These are phyloP conservation scores for Caranx melampygus DNA, from an alignment of 2,113 vertebrate species.

Conservation along the genomic window DNA sequence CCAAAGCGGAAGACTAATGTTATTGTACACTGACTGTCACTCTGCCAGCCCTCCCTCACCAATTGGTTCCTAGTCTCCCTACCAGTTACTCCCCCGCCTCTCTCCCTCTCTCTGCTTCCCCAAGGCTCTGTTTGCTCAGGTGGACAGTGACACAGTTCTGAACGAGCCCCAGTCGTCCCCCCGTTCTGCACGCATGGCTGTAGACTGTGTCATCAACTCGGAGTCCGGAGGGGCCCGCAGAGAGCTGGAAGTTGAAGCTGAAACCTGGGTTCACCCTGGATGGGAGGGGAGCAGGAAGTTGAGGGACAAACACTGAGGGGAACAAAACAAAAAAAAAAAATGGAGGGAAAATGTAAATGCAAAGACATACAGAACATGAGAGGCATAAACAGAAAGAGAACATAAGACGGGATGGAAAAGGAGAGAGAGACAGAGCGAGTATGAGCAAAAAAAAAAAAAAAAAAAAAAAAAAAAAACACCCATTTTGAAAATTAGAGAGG, in stretches of 20 bases:
- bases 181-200: conserved; percentile 86
- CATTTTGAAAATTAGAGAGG: conserved; percentile 78
- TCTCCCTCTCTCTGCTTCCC: conserved; percentile 71
- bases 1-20: conserved; percentile 96
- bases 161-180: conserved; percentile 89
- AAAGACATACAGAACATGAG: conserved; percentile 28
- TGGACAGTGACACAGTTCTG: conserved; percentile 97
- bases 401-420: conserved; percentile 43
- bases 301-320: conserved; percentile 65
- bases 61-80: conserved; percentile 87
- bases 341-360: conserved; percentile 56
- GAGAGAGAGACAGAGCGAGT: conserved; percentile 48
- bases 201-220: conserved; percentile 92
- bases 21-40: conserved; percentile 93
- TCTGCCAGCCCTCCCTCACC: conserved; percentile 91
- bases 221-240: conserved; percentile 85
- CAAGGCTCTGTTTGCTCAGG: conserved; percentile 94
- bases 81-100: conserved; percentile 66
- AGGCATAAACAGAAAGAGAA: conserved; percentile 46
- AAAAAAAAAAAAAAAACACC: conserved; percentile 64
- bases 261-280: conserved; percentile 84
- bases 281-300: conserved; percentile 83
- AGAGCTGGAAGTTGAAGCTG: conserved; percentile 90
- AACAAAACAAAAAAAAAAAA: conserved; percentile 22
- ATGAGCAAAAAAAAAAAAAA: conserved; percentile 10